Evolutionary conservation across 2,797 vertebrate genomes (phyloP), one percentile per base, ranked within the genome.

Genomic region (Tiaroga cobitis): DNA sequence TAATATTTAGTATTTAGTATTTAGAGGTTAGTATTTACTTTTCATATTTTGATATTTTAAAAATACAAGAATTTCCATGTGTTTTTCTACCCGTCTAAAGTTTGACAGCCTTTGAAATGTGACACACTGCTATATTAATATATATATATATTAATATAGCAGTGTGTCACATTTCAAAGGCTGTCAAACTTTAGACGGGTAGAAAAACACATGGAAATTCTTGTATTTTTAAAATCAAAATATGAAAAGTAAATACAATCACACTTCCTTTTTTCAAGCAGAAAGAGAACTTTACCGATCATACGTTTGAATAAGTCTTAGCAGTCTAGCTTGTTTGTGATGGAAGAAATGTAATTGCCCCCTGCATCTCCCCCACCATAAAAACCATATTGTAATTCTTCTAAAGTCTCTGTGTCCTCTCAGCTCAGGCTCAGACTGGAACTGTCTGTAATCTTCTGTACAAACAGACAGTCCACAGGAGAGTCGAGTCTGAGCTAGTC

Each of bases 361-460:
- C 5, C 41, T 80, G 41, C n/a, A 34, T 80, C 39, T 79, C 67
- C 46, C 49, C 26, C 39, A 34, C 10, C 34, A 3, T 59, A 41
- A 84, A 13, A 56, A 69, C 63, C 65, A 59, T 78, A 70, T 18
- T 18, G 32, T 83, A 67, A 67, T 67, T 78, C 63, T 26, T 83
- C 16, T 51, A 24, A 54, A 76, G 74, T 84, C 75, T 59, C 59
- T 75, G 63, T 76, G 69, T 72, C 32, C 84, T 61, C 29, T 61
- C 21, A 85, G 69, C 65, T 70, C 75, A 73, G 75, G 8, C 81
- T 79, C 72, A 69, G 68, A 5, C 85, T 51, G 67, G 26, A 41
- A 70, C 67, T 80, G 76, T 80, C 72, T 80, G 76, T 85, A 63
- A 73, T 85, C 46, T 49, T 18, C 46, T 49, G 46, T 80, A 73